Conservation (phyloP, 64 coral and sea anemone species). For the Platygyra sinensis region DNA sequence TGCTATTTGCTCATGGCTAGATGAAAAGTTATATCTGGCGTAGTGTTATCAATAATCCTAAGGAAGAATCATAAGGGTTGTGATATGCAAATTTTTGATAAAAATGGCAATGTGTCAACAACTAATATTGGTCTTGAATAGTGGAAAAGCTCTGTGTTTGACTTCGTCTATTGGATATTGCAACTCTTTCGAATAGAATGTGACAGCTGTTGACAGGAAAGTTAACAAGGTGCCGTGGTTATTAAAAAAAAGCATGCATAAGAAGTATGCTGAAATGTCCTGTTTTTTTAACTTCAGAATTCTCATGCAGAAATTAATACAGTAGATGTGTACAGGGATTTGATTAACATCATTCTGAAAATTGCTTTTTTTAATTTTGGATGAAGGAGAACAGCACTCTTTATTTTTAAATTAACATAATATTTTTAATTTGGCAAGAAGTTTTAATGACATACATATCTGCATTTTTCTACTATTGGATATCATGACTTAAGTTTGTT, state of each 20-base stretch:
- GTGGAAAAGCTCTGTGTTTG: not conserved
- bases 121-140: conserved; percentile 11
- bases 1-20: not conserved
- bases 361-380: too few species aligned
- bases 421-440: too few species aligned
- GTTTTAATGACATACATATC: too few species aligned
- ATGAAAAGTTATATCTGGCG: not conserved
- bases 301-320: too few species aligned
- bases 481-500: too few species aligned
- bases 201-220: conserved; percentile 6
- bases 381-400: too few species aligned
- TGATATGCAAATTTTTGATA: conserved; percentile 12
- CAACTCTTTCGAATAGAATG: not conserved
- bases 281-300: too few species aligned
- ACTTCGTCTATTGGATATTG: not conserved
- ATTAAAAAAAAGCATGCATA: not conserved
- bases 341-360: too few species aligned
- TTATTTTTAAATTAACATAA: too few species aligned
- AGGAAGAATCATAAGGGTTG: not conserved
- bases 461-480: too few species aligned
- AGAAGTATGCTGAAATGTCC: not conserved
- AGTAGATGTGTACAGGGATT: too few species aligned
- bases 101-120: not conserved
- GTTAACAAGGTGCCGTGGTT: not conserved
- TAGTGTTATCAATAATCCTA: not conserved